These are phyloP conservation scores for Murina feae DNA, from an alignment of 2,113 vertebrate species.

Conservation along the genomic window DNA sequence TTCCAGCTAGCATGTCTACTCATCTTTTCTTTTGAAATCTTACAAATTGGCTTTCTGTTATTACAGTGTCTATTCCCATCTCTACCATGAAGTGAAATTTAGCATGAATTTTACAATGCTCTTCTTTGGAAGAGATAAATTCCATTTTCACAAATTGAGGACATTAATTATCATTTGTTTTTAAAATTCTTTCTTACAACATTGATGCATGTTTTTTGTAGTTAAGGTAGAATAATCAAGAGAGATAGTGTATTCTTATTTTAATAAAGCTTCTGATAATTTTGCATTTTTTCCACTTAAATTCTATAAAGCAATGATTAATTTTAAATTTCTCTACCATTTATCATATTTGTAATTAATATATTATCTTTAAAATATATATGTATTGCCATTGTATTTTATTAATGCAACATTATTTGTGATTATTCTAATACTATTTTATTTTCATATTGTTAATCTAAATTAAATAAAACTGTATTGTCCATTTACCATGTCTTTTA, in stretches of 20 bases:
- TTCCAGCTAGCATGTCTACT: background rate
- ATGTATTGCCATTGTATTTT: background rate
- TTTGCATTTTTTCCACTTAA: background rate
- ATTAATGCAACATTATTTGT: background rate
- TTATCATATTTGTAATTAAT: background rate
- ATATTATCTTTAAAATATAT: background rate
- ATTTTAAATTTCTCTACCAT: background rate
- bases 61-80: background rate
- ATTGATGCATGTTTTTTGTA: background rate
- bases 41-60: background rate
- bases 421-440: background rate
- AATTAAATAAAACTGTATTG: background rate
- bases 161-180: background rate
- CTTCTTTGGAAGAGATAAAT: background rate
- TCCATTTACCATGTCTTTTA: background rate
- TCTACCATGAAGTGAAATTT: background rate
- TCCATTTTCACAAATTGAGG: background rate
- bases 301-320: background rate
- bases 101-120: background rate
- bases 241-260: background rate
- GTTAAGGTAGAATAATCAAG: background rate
- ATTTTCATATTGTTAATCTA: background rate
- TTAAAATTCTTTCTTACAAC: background rate
- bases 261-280: background rate
- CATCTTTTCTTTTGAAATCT: background rate